Conservation (phyloP, 1,140 invertebrate genomes). For the Dreissena rostriformis region DNA sequence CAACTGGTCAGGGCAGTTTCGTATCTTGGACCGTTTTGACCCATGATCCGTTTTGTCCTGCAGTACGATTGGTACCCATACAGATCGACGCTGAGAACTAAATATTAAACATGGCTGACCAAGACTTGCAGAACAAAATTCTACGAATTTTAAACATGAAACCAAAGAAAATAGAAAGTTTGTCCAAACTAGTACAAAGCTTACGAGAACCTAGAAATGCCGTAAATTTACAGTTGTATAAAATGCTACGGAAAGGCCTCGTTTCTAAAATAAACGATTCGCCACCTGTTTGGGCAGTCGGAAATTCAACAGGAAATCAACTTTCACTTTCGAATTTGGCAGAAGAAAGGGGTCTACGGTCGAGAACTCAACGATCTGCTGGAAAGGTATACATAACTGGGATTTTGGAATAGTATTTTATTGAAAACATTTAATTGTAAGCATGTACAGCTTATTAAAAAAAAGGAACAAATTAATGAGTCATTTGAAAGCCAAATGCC, state of each 20-base stretch:
- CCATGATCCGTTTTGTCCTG: no score
- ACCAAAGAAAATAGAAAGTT: conserved; percentile 20
- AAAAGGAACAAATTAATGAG: neutral
- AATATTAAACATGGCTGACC: conserved; percentile 31
- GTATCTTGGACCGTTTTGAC: no score
- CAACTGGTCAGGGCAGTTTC: no score
- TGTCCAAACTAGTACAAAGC: conserved; percentile 3
- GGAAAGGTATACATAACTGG: neutral
- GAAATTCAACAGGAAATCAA: no score
- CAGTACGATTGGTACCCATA: no score
- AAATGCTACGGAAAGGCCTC: conserved; percentile 4
- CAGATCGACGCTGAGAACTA: no score
- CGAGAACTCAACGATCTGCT: neutral
- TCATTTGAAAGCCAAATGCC: neutral
- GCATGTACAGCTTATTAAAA: neutral
- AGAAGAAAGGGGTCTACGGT: no score
- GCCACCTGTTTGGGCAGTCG: conserved; percentile 25
- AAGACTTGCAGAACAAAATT: conserved; percentile 16
- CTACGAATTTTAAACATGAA: conserved; percentile 13
- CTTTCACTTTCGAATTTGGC: neutral
- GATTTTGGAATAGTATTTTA: neutral
- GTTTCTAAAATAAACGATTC: conserved; percentile 9
- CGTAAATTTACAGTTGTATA: conserved; percentile 31
- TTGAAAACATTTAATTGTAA: neutral
- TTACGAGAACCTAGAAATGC: conserved; percentile 19